Conservation (phyloP, 2,113 vertebrate genomes). For the Dasyprocta punctata region DNA sequence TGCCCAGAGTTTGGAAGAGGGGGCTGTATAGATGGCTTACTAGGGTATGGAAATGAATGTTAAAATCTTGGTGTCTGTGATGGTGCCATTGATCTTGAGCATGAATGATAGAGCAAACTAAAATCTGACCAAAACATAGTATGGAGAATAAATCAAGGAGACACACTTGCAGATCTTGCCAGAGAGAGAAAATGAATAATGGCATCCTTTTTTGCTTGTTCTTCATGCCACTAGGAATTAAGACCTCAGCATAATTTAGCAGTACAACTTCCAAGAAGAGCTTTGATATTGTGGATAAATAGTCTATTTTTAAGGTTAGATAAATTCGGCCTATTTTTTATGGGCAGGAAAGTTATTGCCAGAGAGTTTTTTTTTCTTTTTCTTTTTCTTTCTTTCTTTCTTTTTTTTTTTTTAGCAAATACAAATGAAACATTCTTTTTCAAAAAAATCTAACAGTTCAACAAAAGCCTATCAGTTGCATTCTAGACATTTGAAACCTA, state of each 20-base stretch:
- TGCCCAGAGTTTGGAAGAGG: neutral
- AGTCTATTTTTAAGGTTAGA: conserved; percentile 56
- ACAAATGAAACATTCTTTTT: too few relatives aligned
- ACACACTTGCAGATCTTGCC: neutral
- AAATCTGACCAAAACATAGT: conserved; percentile 13
- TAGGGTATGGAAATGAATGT: neutral
- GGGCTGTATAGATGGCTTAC: neutral
- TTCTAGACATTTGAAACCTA: too few relatives aligned
- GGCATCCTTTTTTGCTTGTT: neutral
- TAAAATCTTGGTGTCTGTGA: neutral
- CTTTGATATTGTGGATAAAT: conserved; percentile 39
- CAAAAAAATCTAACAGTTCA: too few relatives aligned
- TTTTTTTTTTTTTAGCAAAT: too few relatives aligned
- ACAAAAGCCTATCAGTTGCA: too few relatives aligned
- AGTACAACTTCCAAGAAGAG: neutral
- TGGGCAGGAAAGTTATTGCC: conserved; percentile 27
- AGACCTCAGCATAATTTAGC: conserved; percentile 61
- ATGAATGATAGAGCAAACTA: conserved; percentile 12
- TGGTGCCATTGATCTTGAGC: neutral
- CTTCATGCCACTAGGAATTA: neutral
- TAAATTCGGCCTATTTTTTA: conserved; percentile 66
- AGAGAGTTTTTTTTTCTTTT: conserved; percentile 59
- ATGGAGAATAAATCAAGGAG: conserved; percentile 43
- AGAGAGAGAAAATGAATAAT: conserved; percentile 5
- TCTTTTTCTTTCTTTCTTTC: conserved; percentile 35